A percentile compares a stretch with the other conserved stretches of the same genome.
These are phyloP conservation scores for Panonychus citri DNA, from an alignment of 1,140 invertebrate genomes.

Conservation along the genomic window DNA sequence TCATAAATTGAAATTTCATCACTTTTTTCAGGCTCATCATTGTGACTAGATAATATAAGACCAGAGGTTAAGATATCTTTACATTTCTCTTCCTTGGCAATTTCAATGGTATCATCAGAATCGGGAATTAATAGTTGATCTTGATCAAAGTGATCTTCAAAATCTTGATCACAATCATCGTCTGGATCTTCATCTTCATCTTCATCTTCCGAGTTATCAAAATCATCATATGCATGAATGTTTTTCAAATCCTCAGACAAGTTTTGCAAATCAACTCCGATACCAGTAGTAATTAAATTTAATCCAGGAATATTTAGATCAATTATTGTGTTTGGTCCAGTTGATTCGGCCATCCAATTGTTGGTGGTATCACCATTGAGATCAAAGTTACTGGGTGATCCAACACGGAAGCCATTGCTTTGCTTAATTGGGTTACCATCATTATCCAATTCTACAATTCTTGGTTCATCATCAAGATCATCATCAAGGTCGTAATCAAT, in stretches of 20 bases:
- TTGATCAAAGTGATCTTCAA: not conserved
- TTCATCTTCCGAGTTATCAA: not conserved
- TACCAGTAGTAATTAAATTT: not conserved
- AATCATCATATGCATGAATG: not conserved
- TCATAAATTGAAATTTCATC: too few relatives aligned
- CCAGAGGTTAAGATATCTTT: too few relatives aligned
- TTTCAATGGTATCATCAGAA: too few relatives aligned
- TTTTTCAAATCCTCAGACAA: not conserved
- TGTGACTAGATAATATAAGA: too few relatives aligned
- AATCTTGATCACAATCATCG: not conserved
- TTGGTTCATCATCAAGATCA: not conserved
- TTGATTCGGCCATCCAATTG: not conserved
- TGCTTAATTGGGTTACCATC: not conserved
- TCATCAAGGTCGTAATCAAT: not conserved
- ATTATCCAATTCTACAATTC: constrained; percentile 3
- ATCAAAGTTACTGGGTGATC: not conserved
- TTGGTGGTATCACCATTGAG: not conserved
- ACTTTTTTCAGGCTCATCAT: too few relatives aligned
- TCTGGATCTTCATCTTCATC: not conserved
- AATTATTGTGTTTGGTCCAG: not conserved
- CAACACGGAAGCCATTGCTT: not conserved
- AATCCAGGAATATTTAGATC: not conserved
- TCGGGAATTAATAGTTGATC: too few relatives aligned
- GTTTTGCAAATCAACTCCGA: not conserved
- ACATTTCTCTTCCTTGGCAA: too few relatives aligned